Evolutionary conservation across 2,888 invertebrate genomes (phyloP).

Genomic region (Tetrapedia diversipes): DNA sequence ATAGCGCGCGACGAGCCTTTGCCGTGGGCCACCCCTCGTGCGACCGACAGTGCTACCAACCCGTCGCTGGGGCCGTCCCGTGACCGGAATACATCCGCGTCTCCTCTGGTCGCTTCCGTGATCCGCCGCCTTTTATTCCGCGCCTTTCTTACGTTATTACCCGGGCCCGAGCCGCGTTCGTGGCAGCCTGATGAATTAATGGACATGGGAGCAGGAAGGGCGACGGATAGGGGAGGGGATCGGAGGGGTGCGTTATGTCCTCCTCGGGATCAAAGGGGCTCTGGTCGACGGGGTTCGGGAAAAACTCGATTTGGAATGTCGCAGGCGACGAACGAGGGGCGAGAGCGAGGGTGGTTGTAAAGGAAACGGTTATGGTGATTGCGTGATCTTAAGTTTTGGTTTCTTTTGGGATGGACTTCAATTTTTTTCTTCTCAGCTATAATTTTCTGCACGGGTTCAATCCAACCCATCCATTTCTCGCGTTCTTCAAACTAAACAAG

Average conservation of each 20-base stretch:
- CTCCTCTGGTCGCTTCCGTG: constrained; percentile 14
- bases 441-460: too few relatives aligned
- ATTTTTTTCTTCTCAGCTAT: too few relatives aligned
- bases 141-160: constrained; percentile 67
- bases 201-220: constrained; percentile 52
- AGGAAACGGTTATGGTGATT: not conserved
- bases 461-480: too few relatives aligned
- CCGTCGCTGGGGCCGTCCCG: constrained; percentile 77
- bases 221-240: not conserved
- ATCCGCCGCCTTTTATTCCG: constrained; percentile 60
- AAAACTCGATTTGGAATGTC: constrained; percentile 33
- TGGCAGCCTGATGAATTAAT: constrained; percentile 65
- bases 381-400: not conserved
- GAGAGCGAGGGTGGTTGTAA: not conserved
- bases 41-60: constrained; percentile 64
- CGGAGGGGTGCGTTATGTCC: constrained; percentile 23
- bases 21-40: constrained; percentile 60
- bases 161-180: constrained; percentile 39
- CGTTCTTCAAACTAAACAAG: too few relatives aligned
- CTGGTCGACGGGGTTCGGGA: constrained; percentile 11
- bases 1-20: constrained; percentile 60
- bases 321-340: not conserved
- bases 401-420: not conserved
- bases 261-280: constrained; percentile 49
- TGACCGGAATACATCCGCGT: constrained; percentile 80